Percentiles rank a stretch among this genome's conserved stretches.
Evolutionary conservation across 2,888 invertebrate species (phyloP).

Genomic region (Sinotaia quadrata): DNA sequence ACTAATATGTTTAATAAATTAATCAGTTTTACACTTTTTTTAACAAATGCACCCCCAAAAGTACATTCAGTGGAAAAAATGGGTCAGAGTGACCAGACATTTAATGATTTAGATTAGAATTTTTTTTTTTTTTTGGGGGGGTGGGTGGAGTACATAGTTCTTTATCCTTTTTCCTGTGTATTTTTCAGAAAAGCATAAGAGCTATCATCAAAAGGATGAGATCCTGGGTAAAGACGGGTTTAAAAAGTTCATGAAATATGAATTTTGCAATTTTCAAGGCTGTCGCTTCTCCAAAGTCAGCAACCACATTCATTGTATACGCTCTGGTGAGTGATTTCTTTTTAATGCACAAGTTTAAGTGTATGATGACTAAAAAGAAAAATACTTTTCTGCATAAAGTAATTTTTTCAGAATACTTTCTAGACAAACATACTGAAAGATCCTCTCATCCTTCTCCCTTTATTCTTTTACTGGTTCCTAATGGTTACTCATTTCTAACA

Average conservation of each 20-base stretch:
- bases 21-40: too few species aligned
- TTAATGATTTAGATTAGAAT: too few species aligned
- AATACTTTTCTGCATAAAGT: not conserved
- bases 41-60: too few species aligned
- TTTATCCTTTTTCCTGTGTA: not conserved
- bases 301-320: conserved; percentile 98
- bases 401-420: too few species aligned
- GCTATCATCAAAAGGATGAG: conserved; percentile 97
- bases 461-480: too few species aligned
- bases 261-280: conserved; percentile 90
- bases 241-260: conserved; percentile 98
- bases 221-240: conserved; percentile 95
- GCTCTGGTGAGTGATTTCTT: conserved; percentile 73
- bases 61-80: too few species aligned
- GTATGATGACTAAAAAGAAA: not conserved
- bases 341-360: not conserved
- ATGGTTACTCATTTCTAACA: too few species aligned
- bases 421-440: too few species aligned
- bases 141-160: not conserved
- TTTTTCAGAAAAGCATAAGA: conserved; percentile 95
- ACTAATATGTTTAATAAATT: too few species aligned
- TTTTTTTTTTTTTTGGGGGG: not conserved
- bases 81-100: too few species aligned
- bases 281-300: conserved; percentile 95
- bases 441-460: too few species aligned